Conservation (phyloP, 2,797 vertebrate species). For the Meriones psammophilus region DNA sequence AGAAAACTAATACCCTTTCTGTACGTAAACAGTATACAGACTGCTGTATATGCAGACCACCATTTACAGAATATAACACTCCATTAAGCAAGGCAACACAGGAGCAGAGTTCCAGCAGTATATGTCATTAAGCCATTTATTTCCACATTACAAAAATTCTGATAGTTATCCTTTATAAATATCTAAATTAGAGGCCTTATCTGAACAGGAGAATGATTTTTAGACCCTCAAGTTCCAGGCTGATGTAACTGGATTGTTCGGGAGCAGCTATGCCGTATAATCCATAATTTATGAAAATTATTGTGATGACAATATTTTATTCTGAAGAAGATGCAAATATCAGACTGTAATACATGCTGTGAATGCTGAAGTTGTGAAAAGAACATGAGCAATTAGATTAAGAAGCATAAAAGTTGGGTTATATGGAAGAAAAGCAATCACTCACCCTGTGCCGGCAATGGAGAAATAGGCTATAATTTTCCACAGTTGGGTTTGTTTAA, state of each 20-base stretch:
- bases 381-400: background rate
- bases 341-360: background rate
- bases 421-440: background rate
- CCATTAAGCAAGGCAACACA: background rate
- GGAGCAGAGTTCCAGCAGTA: background rate
- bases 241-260: constrained; percentile 50
- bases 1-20: background rate
- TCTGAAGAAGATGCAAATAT: background rate
- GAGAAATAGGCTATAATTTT: background rate
- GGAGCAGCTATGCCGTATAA: background rate
- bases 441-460: background rate
- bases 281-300: constrained; percentile 64
- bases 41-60: background rate
- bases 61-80: background rate
- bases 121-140: constrained; percentile 57
- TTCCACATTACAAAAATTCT: constrained; percentile 60
- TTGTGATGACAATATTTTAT: constrained; percentile 34
- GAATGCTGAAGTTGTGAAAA: background rate
- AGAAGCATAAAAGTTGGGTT: background rate
- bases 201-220: constrained; percentile 3
- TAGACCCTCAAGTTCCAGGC: constrained; percentile 40
- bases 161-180: constrained; percentile 26
- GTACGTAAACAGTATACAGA: background rate
- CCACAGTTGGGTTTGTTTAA: background rate
- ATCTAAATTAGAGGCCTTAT: constrained; percentile 27